phyloP scores from a whole-genome alignment of 2,113 vertebrate genomes.

The Rhynchomys soricoides region DNA sequence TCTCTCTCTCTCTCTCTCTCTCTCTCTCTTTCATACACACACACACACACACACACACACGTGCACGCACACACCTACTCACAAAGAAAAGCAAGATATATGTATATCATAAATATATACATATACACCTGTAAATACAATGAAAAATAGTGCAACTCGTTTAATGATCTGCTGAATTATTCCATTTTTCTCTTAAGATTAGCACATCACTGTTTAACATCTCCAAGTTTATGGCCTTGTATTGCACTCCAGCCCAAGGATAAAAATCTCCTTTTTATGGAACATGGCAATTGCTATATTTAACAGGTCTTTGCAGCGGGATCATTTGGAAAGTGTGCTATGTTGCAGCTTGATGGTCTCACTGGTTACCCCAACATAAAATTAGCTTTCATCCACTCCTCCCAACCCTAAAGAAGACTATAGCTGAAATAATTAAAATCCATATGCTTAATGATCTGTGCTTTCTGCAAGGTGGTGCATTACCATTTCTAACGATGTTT shows the following conservation, averaged over 20 bases:
- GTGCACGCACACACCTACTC: background rate
- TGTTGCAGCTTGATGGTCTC: conserved; percentile 52
- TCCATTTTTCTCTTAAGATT: conserved; percentile 1
- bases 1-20: no score
- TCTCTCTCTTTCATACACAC: no score
- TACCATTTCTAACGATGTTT: conserved; percentile 64
- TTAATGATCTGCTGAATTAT: background rate
- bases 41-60: background rate
- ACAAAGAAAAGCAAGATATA: background rate
- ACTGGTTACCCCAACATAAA: conserved; percentile 44
- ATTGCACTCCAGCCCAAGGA: background rate
- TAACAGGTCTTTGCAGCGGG: conserved; percentile 59
- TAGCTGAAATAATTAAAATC: conserved; percentile 84
- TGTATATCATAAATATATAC: background rate
- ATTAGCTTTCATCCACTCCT: conserved; percentile 48
- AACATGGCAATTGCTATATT: background rate
- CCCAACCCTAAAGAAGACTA: conserved; percentile 60
- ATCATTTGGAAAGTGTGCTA: conserved; percentile 42
- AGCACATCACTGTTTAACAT: background rate
- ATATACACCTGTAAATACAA: background rate
- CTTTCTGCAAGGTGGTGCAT: conserved; percentile 63
- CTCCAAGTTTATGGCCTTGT: conserved; percentile 5
- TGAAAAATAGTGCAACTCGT: background rate
- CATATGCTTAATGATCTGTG: conserved; percentile 75
- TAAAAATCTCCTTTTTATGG: conserved; percentile 18